phyloP scores from a whole-genome alignment of 2,113 vertebrate species.

The Scopus umbretta region DNA sequence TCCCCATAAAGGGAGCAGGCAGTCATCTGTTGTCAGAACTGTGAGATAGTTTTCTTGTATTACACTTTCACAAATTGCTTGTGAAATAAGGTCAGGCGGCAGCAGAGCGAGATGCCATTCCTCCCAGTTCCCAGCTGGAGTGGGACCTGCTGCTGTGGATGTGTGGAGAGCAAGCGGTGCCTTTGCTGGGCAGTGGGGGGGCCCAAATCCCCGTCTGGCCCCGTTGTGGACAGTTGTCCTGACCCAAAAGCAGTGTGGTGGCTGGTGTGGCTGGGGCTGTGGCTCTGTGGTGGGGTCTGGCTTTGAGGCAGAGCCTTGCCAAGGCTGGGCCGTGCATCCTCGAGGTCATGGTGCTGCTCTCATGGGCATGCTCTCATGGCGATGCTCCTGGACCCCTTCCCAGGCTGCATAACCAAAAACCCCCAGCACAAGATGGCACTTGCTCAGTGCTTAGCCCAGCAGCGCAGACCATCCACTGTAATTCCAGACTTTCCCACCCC shows the following conservation, averaged over 20 bases:
- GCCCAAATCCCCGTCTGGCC: not conserved
- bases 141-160: fast-evolving
- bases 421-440: fast-evolving
- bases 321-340: not conserved
- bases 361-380: not conserved
- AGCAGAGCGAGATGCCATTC: fast-evolving
- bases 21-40: not conserved
- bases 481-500: not conserved
- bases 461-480: fast-evolving
- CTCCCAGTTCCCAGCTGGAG: not conserved
- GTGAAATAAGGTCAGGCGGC: not conserved
- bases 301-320: not conserved
- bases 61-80: not conserved
- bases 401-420: not conserved
- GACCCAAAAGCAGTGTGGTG: fast-evolving
- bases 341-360: fast-evolving
- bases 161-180: not conserved
- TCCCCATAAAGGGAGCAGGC: not conserved
- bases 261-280: not conserved
- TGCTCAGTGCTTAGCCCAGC: fast-evolving
- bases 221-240: not conserved
- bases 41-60: not conserved
- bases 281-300: not conserved
- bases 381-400: fast-evolving
- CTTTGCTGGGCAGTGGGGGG: not conserved